A percentile compares a stretch with the other conserved stretches of the same genome.
Conservation (phyloP, 1,140 invertebrate species). For the Mylabris phalerata region DNA sequence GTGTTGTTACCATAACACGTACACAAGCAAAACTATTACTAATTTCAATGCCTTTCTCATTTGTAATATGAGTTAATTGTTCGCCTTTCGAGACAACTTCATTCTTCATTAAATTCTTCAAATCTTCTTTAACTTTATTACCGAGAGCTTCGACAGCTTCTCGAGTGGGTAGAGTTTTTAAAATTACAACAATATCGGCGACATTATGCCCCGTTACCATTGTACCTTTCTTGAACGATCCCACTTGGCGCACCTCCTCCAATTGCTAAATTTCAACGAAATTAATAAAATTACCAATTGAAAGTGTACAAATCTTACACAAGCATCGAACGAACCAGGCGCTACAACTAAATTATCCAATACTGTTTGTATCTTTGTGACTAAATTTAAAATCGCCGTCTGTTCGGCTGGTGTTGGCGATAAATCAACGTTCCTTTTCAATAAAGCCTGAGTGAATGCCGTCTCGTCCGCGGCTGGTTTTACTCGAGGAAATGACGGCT, state of each 20-base stretch:
- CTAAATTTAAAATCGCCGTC: slow-evolving; percentile 82
- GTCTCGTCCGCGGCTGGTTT: slow-evolving; percentile 77
- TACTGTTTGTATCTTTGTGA: slow-evolving; percentile 88
- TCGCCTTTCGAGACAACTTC: slow-evolving; percentile 54
- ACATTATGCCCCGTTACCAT: slow-evolving; percentile 93
- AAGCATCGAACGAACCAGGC: slow-evolving; percentile 89
- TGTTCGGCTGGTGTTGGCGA: slow-evolving; percentile 85
- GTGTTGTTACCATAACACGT: slow-evolving; percentile 83
- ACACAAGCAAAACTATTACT: slow-evolving; percentile 76
- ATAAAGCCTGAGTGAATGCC: slow-evolving; percentile 76
- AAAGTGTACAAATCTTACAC: slow-evolving; percentile 62
- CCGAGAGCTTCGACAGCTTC: slow-evolving; percentile 89
- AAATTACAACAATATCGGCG: slow-evolving; percentile 93
- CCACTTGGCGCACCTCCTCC: slow-evolving; percentile 92
- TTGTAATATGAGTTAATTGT: slow-evolving; percentile 54
- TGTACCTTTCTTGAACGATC: slow-evolving; percentile 96
- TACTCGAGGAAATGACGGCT: slow-evolving; percentile 79
- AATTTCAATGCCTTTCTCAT: slow-evolving; percentile 79
- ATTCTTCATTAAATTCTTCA: slow-evolving; percentile 61
- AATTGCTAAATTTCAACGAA: slow-evolving; percentile 65
- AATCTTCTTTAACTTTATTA: slow-evolving; percentile 79
- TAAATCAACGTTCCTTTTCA: slow-evolving; percentile 86
- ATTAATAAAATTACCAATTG: not conserved
- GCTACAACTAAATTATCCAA: slow-evolving; percentile 90
- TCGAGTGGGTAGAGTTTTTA: slow-evolving; percentile 96